phyloP scores from a whole-genome alignment of 2,797 vertebrate genomes.

The Siniperca obscura region DNA sequence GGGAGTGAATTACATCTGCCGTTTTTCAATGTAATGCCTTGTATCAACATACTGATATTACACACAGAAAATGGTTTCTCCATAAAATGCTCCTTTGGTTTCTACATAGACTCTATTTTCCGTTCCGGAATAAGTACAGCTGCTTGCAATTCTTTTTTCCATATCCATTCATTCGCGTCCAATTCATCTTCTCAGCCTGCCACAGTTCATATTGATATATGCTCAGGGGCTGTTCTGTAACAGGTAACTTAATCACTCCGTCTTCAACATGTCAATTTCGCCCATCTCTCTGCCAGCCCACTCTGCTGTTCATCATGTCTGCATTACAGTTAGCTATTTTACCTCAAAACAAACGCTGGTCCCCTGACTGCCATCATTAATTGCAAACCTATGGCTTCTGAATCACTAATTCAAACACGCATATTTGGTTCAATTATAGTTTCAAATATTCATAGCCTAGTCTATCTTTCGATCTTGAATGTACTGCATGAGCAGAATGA shows the following conservation, averaged over 20 bases:
- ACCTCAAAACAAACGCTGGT: constrained; percentile 52
- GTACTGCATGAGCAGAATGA: constrained; percentile 36
- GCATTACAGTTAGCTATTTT: constrained; percentile 56
- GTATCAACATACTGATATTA: constrained; percentile 68
- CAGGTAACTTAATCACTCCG: constrained; percentile 76
- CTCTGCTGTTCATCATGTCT: constrained; percentile 59
- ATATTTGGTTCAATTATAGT: constrained; percentile 63
- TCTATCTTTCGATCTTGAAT: constrained; percentile 27
- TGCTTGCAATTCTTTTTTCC: constrained; percentile 53
- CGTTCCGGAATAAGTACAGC: constrained; percentile 50
- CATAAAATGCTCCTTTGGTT: constrained; percentile 68
- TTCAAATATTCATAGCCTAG: constrained; percentile 59
- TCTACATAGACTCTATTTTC: constrained; percentile 61
- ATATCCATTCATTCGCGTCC: constrained; percentile 60
- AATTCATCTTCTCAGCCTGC: constrained; percentile 75
- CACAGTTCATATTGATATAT: constrained; percentile 77
- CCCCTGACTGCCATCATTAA: constrained; percentile 48
- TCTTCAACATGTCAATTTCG: constrained; percentile 73
- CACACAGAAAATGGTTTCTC: constrained; percentile 63
- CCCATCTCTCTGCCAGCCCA: constrained; percentile 54
- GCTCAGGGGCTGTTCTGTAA: constrained; percentile 72
- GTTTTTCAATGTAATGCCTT: constrained; percentile 67
- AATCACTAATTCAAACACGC: constrained; percentile 54
- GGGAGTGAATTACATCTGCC: constrained; percentile 70
- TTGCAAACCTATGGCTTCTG: constrained; percentile 51